Conservation (phyloP, 2,797 vertebrate species). For the Cryptoblepharus egeriae region DNA sequence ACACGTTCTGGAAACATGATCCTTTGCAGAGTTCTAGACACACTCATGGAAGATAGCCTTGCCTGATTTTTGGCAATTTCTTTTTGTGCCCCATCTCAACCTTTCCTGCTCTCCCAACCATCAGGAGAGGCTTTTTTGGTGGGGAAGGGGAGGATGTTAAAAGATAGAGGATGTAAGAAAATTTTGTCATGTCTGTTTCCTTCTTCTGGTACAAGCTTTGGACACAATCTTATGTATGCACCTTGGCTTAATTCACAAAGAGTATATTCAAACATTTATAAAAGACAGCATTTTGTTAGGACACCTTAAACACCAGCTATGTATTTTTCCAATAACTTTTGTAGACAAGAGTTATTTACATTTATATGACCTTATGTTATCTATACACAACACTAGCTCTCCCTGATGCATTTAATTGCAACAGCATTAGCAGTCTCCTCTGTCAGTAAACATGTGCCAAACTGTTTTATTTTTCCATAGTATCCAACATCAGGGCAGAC, state of each 20-base stretch:
- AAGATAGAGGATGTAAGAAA: too few species aligned
- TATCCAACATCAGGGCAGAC: constrained; percentile 33
- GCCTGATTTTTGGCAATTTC: too few species aligned
- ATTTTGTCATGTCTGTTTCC: too few species aligned
- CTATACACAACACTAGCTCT: neutral
- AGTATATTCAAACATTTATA: neutral
- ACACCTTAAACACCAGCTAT: neutral
- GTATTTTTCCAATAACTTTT: neutral
- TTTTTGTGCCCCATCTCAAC: too few species aligned
- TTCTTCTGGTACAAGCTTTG: too few species aligned
- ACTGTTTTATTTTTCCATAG: constrained; percentile 34
- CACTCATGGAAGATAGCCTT: too few species aligned
- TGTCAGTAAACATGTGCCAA: constrained; percentile 14
- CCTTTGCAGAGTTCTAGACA: too few species aligned
- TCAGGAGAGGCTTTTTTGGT: too few species aligned
- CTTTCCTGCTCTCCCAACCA: too few species aligned
- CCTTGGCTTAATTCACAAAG: neutral
- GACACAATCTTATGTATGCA: too few species aligned
- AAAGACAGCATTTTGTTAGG: neutral
- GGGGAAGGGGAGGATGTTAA: too few species aligned
- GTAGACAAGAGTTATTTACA: constrained; percentile 21
- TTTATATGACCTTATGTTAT: neutral
- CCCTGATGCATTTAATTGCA: constrained; percentile 26
- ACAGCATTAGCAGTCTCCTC: neutral
- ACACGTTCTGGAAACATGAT: neutral